phyloP scores from a whole-genome alignment of 2,888 invertebrate species.

The Zaprionus obscuricornis region DNA sequence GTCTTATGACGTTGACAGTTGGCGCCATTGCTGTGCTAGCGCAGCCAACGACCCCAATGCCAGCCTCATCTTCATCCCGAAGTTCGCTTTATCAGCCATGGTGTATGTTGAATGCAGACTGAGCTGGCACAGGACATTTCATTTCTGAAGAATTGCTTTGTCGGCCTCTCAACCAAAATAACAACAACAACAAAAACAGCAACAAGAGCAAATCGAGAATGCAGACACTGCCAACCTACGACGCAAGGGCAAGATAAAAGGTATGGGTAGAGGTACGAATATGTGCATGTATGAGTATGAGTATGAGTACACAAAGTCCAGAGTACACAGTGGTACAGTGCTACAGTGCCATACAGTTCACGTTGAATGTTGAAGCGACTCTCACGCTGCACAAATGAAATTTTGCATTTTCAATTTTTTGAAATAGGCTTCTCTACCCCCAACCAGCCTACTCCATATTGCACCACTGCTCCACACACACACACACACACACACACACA shows the following conservation, averaged over 20 bases:
- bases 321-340: too few species aligned
- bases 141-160: slow-evolving; percentile 80
- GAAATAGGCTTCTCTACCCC: slow-evolving; percentile 72
- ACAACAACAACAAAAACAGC: slow-evolving; percentile 16
- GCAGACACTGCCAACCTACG: slow-evolving; percentile 48
- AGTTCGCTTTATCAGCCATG: slow-evolving; percentile 12
- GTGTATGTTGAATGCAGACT: slow-evolving; percentile 38
- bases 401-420: slow-evolving; percentile 79
- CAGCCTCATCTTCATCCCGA: neutral
- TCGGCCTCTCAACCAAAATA: slow-evolving; percentile 35
- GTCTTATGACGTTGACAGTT: slow-evolving; percentile 71
- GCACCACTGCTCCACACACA: slow-evolving; percentile 8
- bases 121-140: slow-evolving; percentile 67
- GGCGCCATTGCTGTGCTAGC: slow-evolving; percentile 52
- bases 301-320: too few species aligned
- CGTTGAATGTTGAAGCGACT: slow-evolving; percentile 21
- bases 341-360: too few species aligned
- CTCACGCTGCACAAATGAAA: slow-evolving; percentile 70
- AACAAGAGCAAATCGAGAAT: slow-evolving; percentile 17
- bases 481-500: slow-evolving; percentile 4
- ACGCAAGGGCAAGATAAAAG: slow-evolving; percentile 36
- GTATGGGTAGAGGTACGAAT: neutral
- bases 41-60: slow-evolving; percentile 6
- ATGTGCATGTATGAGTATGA: neutral
- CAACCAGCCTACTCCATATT: neutral